Conservation (phyloP, 2,113 vertebrate genomes). For the Sander vitreus region DNA sequence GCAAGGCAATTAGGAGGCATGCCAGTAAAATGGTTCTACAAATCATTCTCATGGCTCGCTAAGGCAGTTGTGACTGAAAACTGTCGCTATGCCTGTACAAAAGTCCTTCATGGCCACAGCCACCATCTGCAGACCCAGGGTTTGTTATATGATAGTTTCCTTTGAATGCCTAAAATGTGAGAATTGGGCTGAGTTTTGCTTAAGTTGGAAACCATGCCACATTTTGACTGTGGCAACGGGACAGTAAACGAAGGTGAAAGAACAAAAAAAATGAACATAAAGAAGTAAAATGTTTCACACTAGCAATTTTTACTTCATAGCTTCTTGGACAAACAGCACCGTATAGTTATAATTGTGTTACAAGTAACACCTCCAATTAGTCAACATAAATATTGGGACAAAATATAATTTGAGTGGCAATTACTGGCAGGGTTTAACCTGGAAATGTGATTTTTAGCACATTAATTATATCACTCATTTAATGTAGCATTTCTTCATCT, state of each 20-base stretch:
- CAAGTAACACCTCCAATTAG: neutral
- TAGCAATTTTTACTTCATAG: neutral
- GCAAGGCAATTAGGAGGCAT: neutral
- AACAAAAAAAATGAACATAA: neutral
- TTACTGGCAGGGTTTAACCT: neutral
- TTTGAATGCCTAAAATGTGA: neutral
- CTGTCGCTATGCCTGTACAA: neutral
- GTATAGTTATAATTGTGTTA: neutral
- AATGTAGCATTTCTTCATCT: neutral
- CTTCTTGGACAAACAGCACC: neutral
- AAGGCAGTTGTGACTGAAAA: neutral
- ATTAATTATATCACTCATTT: conserved; percentile 1
- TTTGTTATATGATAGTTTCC: neutral
- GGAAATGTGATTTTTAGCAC: conserved; percentile 11
- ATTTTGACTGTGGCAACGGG: neutral
- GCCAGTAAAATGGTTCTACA: neutral
- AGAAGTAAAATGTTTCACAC: neutral
- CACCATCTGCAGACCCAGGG: neutral
- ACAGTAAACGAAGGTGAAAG: neutral
- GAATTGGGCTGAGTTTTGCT: neutral
- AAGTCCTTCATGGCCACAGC: too few relatives aligned
- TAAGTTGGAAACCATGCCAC: neutral
- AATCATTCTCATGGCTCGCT: neutral
- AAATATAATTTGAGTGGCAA: conserved; percentile 31
- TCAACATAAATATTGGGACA: neutral